phyloP scores from a whole-genome alignment of 1,140 invertebrate species.

The Philotrypesis tridentata region DNA sequence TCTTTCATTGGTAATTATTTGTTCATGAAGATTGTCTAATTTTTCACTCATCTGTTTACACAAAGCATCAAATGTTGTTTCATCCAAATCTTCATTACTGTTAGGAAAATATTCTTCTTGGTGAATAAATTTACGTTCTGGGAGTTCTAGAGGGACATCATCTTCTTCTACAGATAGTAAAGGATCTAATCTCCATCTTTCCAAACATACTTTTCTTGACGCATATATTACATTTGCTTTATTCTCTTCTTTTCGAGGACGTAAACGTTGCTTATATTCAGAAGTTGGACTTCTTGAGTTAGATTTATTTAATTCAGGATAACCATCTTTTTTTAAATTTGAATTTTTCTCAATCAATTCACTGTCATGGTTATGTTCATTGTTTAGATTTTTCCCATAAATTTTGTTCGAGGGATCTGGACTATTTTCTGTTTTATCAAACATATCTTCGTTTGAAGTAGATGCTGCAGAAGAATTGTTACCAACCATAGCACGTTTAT shows the following conservation, averaged over 20 bases:
- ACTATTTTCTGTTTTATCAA: slow-evolving; percentile 11
- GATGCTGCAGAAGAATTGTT: not conserved
- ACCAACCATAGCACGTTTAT: not conserved
- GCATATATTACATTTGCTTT: not conserved
- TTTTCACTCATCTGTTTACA: slow-evolving; percentile 50
- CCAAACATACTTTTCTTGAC: slow-evolving; percentile 9
- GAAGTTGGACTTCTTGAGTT: not conserved
- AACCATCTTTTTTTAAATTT: not conserved
- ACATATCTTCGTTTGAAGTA: not conserved
- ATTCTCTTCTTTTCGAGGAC: not conserved
- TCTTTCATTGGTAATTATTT: slow-evolving; percentile 42
- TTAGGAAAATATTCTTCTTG: not conserved
- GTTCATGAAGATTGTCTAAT: slow-evolving; percentile 55
- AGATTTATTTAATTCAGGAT: not conserved
- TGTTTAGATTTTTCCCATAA: not conserved
- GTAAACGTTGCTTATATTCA: too few species aligned
- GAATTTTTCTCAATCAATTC: slow-evolving; percentile 14
- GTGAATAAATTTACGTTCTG: not conserved
- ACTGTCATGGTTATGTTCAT: slow-evolving; percentile 4
- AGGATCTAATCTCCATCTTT: slow-evolving; percentile 45
- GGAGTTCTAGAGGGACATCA: slow-evolving; percentile 52
- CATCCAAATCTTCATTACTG: slow-evolving; percentile 49
- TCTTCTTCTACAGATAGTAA: slow-evolving; percentile 32
- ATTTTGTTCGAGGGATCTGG: not conserved
- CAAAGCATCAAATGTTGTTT: slow-evolving; percentile 47